These are phyloP conservation scores for Metridium senile DNA, from an alignment of 92 coral and sea anemone genomes.

Conservation along the genomic window DNA sequence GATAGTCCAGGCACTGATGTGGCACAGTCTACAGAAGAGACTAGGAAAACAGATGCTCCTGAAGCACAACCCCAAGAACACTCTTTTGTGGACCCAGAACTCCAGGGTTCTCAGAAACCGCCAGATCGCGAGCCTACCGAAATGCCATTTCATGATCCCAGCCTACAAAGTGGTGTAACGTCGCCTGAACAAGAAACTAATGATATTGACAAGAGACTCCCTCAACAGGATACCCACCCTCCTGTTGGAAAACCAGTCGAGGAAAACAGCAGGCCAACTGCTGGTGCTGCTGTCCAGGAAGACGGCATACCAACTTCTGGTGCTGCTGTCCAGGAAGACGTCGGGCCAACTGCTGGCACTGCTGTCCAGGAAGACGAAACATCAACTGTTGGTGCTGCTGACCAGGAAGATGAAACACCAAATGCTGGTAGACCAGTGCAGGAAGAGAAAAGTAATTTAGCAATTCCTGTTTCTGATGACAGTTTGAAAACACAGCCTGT, in stretches of 20 bases:
- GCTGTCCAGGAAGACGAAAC: too few relatives aligned
- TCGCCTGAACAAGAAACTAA: background rate
- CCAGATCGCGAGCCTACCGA: background rate
- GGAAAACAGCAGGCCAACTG: background rate
- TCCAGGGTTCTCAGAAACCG: background rate
- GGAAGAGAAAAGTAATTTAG: background rate
- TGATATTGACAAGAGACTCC: conserved; percentile 14
- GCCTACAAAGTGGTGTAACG: conserved; percentile 1
- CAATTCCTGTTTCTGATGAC: background rate
- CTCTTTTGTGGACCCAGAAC: too few relatives aligned
- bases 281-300: background rate
- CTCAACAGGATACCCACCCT: conserved; percentile 17
- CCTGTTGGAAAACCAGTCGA: conserved; percentile 3
- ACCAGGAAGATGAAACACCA: too few relatives aligned
- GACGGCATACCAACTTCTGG: background rate
- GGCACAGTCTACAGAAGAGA: too few relatives aligned
- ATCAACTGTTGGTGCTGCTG: too few relatives aligned
- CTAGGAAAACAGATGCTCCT: too few relatives aligned
- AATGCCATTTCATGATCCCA: background rate
- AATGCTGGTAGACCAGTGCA: too few relatives aligned
- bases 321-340: background rate
- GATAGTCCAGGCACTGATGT: too few relatives aligned
- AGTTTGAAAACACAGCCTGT: background rate
- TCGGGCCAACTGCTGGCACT: too few relatives aligned
- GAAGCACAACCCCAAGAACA: too few relatives aligned